Percentiles rank a stretch among this genome's conserved stretches.
phyloP scores from a whole-genome alignment of 2,888 invertebrate species.

The Andrena trimmerana region DNA sequence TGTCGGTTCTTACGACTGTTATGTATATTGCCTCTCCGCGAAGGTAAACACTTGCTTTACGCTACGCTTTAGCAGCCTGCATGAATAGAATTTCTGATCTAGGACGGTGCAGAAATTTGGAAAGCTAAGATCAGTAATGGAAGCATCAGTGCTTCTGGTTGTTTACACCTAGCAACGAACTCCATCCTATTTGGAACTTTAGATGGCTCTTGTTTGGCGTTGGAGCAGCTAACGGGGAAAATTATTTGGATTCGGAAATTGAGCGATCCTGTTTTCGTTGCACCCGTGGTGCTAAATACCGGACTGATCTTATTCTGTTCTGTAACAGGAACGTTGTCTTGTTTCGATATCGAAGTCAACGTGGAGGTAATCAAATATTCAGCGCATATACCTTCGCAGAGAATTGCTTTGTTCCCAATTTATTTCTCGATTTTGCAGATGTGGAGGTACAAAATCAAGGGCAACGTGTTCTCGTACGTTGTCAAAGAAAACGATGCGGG shows the following conservation, averaged over 20 bases:
- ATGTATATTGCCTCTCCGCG: slow-evolving; percentile 87
- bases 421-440: slow-evolving; percentile 86
- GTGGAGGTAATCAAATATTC: slow-evolving; percentile 61
- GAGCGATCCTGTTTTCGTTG: slow-evolving; percentile 89
- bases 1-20: slow-evolving; percentile 91
- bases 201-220: slow-evolving; percentile 87
- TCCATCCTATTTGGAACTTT: slow-evolving; percentile 86
- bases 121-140: slow-evolving; percentile 84
- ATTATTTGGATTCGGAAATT: slow-evolving; percentile 88
- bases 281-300: slow-evolving; percentile 87
- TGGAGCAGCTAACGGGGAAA: slow-evolving; percentile 86
- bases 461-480: slow-evolving; percentile 91
- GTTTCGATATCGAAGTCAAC: slow-evolving; percentile 69
- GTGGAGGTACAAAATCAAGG: slow-evolving; percentile 87
- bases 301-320: slow-evolving; percentile 86
- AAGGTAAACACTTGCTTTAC: slow-evolving; percentile 83
- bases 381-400: slow-evolving; percentile 79
- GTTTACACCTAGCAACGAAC: slow-evolving; percentile 73
- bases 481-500: slow-evolving; percentile 83
- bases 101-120: slow-evolving; percentile 86
- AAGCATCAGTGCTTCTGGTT: slow-evolving; percentile 86
- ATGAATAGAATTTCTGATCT: slow-evolving; percentile 20
- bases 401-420: background rate
- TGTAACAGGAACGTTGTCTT: slow-evolving; percentile 74
- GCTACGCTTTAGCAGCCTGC: slow-evolving; percentile 5